These are phyloP conservation scores for Paguma larvata DNA, from an alignment of 2,797 vertebrate genomes.

Conservation along the genomic window DNA sequence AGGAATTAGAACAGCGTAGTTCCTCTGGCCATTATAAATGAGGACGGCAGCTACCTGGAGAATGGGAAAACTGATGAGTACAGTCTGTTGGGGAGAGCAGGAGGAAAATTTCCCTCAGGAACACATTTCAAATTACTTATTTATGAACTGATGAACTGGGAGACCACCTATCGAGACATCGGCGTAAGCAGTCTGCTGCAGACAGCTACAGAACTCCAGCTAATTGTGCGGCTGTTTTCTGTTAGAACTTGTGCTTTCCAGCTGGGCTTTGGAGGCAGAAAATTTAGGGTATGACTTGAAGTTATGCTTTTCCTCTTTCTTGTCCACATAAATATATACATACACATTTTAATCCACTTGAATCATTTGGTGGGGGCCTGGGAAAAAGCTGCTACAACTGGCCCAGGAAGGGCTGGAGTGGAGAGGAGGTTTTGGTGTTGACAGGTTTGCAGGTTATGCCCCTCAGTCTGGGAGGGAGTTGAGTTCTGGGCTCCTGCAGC, in stretches of 20 bases:
- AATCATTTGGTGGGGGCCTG: slow-evolving; percentile 84
- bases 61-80: slow-evolving; percentile 92
- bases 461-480: neutral
- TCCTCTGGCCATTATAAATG: slow-evolving; percentile 94
- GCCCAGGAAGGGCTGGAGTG: slow-evolving; percentile 35
- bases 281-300: slow-evolving; percentile 90
- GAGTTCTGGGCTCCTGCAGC: neutral
- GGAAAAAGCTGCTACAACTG: slow-evolving; percentile 82
- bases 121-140: slow-evolving; percentile 94
- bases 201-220: slow-evolving; percentile 91
- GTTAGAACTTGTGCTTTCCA: slow-evolving; percentile 91
- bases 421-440: slow-evolving; percentile 33
- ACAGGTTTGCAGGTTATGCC: slow-evolving; percentile 67
- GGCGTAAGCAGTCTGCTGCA: slow-evolving; percentile 90
- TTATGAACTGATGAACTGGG: slow-evolving; percentile 94
- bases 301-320: slow-evolving; percentile 88
- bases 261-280: slow-evolving; percentile 90
- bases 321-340: slow-evolving; percentile 87
- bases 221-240: slow-evolving; percentile 92
- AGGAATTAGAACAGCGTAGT: slow-evolving; percentile 91
- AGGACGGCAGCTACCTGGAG: slow-evolving; percentile 92
- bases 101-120: slow-evolving; percentile 92
- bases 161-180: slow-evolving; percentile 92
- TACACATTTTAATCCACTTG: slow-evolving; percentile 87
- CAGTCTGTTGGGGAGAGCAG: slow-evolving; percentile 92